These are phyloP conservation scores for Periparus ater DNA, from an alignment of 2,797 vertebrate species.

Conservation along the genomic window DNA sequence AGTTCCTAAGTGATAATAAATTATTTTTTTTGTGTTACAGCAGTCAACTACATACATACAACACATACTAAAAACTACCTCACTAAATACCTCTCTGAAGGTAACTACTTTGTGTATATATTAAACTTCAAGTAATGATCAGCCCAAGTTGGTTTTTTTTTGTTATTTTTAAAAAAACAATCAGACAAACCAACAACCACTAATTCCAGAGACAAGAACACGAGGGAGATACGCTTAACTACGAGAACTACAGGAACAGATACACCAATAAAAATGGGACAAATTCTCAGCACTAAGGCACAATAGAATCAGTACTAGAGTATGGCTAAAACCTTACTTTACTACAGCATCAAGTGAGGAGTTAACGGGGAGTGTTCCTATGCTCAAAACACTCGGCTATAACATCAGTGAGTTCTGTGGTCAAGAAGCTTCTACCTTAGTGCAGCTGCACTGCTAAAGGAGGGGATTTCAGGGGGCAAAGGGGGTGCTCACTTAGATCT, in stretches of 20 bases:
- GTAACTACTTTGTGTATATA: background rate
- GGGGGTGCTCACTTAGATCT: background rate
- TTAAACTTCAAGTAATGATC: slow-evolving; percentile 43
- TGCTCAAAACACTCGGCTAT: slow-evolving; percentile 1
- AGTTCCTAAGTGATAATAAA: background rate
- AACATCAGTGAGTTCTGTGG: background rate
- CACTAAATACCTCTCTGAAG: background rate
- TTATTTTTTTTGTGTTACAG: background rate
- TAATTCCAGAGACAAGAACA: background rate
- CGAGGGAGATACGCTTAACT: background rate
- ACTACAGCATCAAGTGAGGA: slow-evolving; percentile 38
- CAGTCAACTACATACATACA: background rate
- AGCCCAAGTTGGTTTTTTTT: background rate
- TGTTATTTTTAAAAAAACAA: background rate
- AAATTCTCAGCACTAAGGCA: slow-evolving; percentile 66
- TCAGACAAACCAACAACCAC: background rate
- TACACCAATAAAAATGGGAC: background rate
- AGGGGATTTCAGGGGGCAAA: background rate
- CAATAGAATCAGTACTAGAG: slow-evolving; percentile 41
- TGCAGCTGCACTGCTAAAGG: background rate
- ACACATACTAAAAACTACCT: background rate
- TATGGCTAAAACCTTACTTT: slow-evolving; percentile 52
- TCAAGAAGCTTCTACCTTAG: background rate
- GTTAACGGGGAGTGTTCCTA: background rate
- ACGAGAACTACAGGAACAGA: background rate